Conservation (phyloP, 2,797 vertebrate genomes). For the Schizopygopsis malacanthus region DNA sequence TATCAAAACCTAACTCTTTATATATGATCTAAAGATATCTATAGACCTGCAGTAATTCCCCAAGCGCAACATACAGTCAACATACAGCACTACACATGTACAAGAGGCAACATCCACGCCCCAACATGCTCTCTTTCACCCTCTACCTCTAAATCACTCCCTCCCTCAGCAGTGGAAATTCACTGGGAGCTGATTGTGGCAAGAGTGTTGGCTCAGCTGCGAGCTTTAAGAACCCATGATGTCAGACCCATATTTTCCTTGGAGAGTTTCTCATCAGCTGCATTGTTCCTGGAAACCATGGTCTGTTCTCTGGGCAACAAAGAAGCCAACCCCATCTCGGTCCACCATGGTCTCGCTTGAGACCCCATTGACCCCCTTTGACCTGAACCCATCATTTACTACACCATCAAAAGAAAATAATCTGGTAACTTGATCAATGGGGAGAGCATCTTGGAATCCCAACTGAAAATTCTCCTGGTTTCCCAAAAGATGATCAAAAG, state of each 20-base stretch:
- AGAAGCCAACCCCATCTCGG: conserved; percentile 69
- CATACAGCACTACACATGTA: conserved; percentile 25
- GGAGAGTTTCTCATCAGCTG: conserved; percentile 84
- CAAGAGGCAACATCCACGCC: conserved; percentile 47
- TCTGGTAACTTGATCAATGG: conserved; percentile 40
- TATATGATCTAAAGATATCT: not conserved
- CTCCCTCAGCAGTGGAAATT: conserved; percentile 84
- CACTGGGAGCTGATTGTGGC: conserved; percentile 84
- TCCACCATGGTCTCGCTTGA: conserved; percentile 53
- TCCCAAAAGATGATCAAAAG: conserved; percentile 30
- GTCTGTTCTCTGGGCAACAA: conserved; percentile 79
- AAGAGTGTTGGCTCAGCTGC: conserved; percentile 84
- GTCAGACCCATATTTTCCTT: conserved; percentile 88
- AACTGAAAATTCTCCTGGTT: conserved; percentile 5
- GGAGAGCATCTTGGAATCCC: conserved; percentile 18
- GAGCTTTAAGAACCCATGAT: conserved; percentile 85
- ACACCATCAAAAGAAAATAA: conserved; percentile 44
- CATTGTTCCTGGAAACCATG: conserved; percentile 87
- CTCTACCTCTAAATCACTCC: conserved; percentile 69
- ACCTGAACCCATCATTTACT: conserved; percentile 38
- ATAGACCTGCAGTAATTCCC: not conserved
- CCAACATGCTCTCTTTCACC: conserved; percentile 25
- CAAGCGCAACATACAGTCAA: not conserved
- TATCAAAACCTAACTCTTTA: conserved; percentile 1
- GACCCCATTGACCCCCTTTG: conserved; percentile 31